Conservation (phyloP, 2,888 invertebrate species). For the Tenthredo notha region DNA sequence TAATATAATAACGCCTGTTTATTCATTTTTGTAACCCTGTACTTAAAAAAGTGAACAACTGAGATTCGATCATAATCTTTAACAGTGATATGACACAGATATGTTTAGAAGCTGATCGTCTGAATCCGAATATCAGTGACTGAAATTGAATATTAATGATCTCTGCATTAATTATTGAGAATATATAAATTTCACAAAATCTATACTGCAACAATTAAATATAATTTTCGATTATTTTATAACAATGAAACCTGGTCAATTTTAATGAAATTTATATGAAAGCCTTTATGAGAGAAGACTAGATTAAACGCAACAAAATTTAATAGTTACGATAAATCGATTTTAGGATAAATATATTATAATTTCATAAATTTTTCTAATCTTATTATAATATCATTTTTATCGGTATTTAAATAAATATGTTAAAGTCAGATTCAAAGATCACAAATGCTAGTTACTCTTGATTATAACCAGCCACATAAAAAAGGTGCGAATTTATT, state of each 20-base stretch:
- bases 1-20: slow-evolving; percentile 14
- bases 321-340: slow-evolving; percentile 15
- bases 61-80: slow-evolving; percentile 10
- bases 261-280: slow-evolving; percentile 9
- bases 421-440: slow-evolving; percentile 52
- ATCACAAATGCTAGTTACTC: slow-evolving; percentile 54
- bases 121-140: background rate
- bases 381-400: slow-evolving; percentile 13
- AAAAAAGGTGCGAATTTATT: slow-evolving; percentile 44
- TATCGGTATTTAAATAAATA: slow-evolving; percentile 49
- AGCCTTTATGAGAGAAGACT: slow-evolving; percentile 2
- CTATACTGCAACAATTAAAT: background rate
- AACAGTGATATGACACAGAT: slow-evolving; percentile 9
- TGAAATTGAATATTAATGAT: background rate
- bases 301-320: slow-evolving; percentile 37
- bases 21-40: background rate
- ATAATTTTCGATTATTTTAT: slow-evolving; percentile 13
- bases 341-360: slow-evolving; percentile 10
- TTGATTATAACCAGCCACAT: slow-evolving; percentile 51
- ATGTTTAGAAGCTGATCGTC: background rate
- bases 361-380: background rate
- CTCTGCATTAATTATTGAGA: background rate
- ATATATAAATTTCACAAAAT: slow-evolving; percentile 21
- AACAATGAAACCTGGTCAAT: slow-evolving; percentile 34
- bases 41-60: slow-evolving; percentile 31